Evolutionary conservation across 2,797 vertebrate genomes (phyloP).

Genomic region (Takifugu rubripes): DNA sequence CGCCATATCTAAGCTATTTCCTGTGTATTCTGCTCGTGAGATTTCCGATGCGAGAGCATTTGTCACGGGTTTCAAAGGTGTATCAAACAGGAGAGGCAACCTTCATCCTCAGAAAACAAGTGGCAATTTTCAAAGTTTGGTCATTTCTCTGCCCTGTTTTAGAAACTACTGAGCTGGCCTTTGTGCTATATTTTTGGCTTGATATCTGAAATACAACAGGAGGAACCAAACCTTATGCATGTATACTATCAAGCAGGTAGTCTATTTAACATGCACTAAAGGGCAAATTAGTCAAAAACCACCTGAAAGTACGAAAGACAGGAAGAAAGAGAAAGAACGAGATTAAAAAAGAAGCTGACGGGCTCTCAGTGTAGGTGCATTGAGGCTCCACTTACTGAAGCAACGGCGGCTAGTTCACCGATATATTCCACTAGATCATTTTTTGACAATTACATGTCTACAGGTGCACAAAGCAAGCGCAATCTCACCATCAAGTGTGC

Average conservation of each 20-base stretch:
- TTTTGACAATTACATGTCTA: constrained; percentile 32
- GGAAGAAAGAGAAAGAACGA: too few species aligned
- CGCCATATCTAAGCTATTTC: constrained; percentile 77
- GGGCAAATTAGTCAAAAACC: too few species aligned
- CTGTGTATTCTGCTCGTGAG: constrained; percentile 80
- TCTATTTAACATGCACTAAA: too few species aligned
- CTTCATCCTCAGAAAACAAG: constrained; percentile 58
- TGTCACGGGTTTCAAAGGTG: constrained; percentile 78
- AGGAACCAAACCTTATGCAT: constrained; percentile 2
- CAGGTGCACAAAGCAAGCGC: constrained; percentile 34
- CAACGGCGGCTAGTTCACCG: too few species aligned
- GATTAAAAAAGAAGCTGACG: too few species aligned
- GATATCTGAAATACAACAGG: constrained; percentile 15
- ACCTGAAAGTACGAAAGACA: too few species aligned
- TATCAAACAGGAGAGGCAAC: constrained; percentile 75
- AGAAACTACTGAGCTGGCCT: constrained; percentile 39
- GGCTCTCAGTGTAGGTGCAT: too few species aligned
- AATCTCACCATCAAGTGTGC: constrained; percentile 25
- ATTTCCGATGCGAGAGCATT: constrained; percentile 80
- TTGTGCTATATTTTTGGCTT: constrained; percentile 30
- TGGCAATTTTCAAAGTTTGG: constrained; percentile 63
- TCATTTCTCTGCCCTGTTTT: constrained; percentile 53
- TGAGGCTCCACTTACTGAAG: too few species aligned
- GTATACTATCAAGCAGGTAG: too few species aligned
- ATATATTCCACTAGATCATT: constrained; percentile 13